A percentile compares a stretch with the other conserved stretches of the same genome.
phyloP scores from a whole-genome alignment of 2,797 vertebrate genomes.

The Decapterus maruadsi region DNA sequence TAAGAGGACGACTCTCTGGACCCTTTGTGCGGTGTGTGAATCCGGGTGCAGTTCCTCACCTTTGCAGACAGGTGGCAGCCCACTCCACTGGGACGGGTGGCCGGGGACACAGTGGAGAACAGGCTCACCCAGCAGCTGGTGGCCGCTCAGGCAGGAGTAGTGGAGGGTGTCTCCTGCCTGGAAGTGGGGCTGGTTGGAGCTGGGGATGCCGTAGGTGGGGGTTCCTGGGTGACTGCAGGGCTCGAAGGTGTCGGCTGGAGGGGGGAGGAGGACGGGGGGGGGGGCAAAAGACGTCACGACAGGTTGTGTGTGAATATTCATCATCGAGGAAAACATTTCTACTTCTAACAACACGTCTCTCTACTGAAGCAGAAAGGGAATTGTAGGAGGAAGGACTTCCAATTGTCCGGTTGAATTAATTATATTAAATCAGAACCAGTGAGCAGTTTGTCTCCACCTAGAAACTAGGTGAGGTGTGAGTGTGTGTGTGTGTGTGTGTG shows the following conservation, averaged over 20 bases:
- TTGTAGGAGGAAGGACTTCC: conserved; percentile 42
- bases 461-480: conserved; percentile 18
- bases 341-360: not conserved
- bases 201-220: conserved; percentile 88
- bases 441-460: conserved; percentile 37
- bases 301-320: not conserved
- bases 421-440: not conserved
- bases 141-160: conserved; percentile 90
- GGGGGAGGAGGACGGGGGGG: not conserved
- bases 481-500: no score
- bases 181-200: conserved; percentile 87
- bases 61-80: conserved; percentile 92
- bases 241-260: conserved; percentile 89
- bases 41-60: conserved; percentile 75
- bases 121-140: conserved; percentile 90
- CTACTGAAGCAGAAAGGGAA: not conserved
- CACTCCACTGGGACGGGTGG: conserved; percentile 93
- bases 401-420: conserved; percentile 44
- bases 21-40: not conserved
- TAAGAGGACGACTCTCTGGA: not conserved
- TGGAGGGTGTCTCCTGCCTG: conserved; percentile 89
- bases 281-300: not conserved
- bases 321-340: not conserved
- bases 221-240: conserved; percentile 91
- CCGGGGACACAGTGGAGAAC: conserved; percentile 91